phyloP scores from a whole-genome alignment of 2,113 vertebrate species.

The Larimichthys crocea region DNA sequence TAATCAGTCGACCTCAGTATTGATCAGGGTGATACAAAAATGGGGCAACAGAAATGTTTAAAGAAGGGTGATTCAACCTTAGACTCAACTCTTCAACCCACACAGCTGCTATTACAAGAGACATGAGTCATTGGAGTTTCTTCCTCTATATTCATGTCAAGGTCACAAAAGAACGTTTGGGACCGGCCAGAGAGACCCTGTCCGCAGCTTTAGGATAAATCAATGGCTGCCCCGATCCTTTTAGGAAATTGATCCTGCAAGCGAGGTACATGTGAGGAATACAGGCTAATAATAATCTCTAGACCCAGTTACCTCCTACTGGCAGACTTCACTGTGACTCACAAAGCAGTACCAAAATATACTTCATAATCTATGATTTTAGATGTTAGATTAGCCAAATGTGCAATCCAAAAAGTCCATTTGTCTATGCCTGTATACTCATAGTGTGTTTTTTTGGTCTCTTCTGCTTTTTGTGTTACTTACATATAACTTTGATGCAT shows the following conservation, averaged over 20 bases:
- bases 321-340: conserved; percentile 8
- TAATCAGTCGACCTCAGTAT: too few relatives aligned
- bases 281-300: conserved; percentile 67
- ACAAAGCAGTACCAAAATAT: neutral
- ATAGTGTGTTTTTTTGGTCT: too few relatives aligned
- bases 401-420: neutral
- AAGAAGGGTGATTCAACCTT: conserved; percentile 16
- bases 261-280: conserved; percentile 43
- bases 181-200: conserved; percentile 31
- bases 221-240: conserved; percentile 55
- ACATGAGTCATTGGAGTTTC: conserved; percentile 40
- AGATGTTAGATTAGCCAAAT: neutral
- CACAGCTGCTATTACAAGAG: neutral
- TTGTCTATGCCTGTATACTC: neutral
- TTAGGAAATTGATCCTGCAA: conserved; percentile 61
- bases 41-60: neutral
- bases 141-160: conserved; percentile 47
- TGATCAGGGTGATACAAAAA: neutral
- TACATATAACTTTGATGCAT: too few relatives aligned
- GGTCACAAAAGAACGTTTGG: conserved; percentile 41
- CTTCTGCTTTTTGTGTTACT: too few relatives aligned
- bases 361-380: neutral
- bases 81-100: conserved; percentile 6
- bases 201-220: conserved; percentile 59
- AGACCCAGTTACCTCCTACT: conserved; percentile 28